Evolutionary conservation across 2,797 vertebrate genomes (phyloP).

Genomic region (Poecilia picta): DNA sequence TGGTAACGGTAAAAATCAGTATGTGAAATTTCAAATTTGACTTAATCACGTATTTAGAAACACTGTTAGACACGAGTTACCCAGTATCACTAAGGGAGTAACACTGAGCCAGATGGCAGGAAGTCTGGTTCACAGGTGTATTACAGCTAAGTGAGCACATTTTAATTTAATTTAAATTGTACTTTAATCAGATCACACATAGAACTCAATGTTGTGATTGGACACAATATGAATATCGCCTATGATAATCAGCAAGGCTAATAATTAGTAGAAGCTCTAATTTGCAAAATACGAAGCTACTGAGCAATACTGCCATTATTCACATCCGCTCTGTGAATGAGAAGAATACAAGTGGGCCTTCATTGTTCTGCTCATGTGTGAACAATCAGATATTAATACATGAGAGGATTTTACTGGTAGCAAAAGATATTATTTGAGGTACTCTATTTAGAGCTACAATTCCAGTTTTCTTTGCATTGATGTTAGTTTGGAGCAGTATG

Average conservation of each 20-base stretch:
- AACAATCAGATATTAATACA: conserved; percentile 65
- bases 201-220: conserved; percentile 9
- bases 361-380: conserved; percentile 53
- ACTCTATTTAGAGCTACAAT: conserved; percentile 61
- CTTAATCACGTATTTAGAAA: neutral
- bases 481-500: conserved; percentile 44
- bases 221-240: conserved; percentile 8
- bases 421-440: conserved; percentile 52
- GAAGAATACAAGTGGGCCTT: conserved; percentile 41
- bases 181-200: conserved; percentile 14
- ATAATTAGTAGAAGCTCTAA: conserved; percentile 12
- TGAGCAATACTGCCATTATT: conserved; percentile 49
- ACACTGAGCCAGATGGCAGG: neutral
- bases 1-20: neutral
- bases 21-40: neutral
- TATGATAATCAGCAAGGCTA: conserved; percentile 14
- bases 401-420: conserved; percentile 56
- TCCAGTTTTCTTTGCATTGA: conserved; percentile 72
- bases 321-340: conserved; percentile 40
- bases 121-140: neutral
- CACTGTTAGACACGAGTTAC: neutral
- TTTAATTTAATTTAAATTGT: conserved; percentile 26
- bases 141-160: neutral
- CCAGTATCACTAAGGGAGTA: neutral
- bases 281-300: conserved; percentile 22